Base-by-base conservation (phyloP, 2,888 invertebrate species). In the Chymomyza amoena region DNA sequence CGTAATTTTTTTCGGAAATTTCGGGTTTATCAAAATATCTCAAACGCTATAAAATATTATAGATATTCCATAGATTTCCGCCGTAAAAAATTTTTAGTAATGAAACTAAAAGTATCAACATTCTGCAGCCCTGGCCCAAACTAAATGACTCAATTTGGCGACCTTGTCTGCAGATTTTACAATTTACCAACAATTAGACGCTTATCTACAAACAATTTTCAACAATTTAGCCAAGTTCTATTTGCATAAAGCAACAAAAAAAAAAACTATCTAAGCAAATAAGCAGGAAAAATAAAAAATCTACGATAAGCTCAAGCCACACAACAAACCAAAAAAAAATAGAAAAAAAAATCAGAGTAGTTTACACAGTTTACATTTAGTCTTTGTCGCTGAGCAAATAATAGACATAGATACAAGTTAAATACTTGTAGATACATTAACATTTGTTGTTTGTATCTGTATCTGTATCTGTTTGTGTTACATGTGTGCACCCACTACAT, bases 331-430 rank as follows among this genome's bases (percentile, higher is more conserved):
- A 56, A 57, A 67, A 69, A 69, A 71, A 61, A 32, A n/a, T n/a
- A n/a, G 0, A 16, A 65, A 71, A 64, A 67, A 73, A 73, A 87
- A 84, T 87, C 87, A 87, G 83, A 84, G 77, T 83, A 84, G 80
- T 84, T 84, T 84, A 84, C 82, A 28, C 51, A 28, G n/a, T 18
- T 66, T 66, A 20, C 66, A 68, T 64, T 54, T 61, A 18, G 57
- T 72, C 76, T 79, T 75, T 82, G 73, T 76, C 85, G 72, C 72
- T 83, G 25, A 3, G 79, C 79, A 87, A 84, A 87, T 83, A 84
- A 60, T 73, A 76, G 67, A 20, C 13, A 45, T 45, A 45, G 39
- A 45, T 45, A 13, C 18, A 54, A 54, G 18, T 25, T 15, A 61
- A 61, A 32, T 15, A 50, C 32, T 32, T 32, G 32, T 32, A 32